Percentiles rank a stretch among this genome's conserved stretches.
Conservation (phyloP, 1,140 invertebrate species). For the Homalodisca vitripennis region DNA sequence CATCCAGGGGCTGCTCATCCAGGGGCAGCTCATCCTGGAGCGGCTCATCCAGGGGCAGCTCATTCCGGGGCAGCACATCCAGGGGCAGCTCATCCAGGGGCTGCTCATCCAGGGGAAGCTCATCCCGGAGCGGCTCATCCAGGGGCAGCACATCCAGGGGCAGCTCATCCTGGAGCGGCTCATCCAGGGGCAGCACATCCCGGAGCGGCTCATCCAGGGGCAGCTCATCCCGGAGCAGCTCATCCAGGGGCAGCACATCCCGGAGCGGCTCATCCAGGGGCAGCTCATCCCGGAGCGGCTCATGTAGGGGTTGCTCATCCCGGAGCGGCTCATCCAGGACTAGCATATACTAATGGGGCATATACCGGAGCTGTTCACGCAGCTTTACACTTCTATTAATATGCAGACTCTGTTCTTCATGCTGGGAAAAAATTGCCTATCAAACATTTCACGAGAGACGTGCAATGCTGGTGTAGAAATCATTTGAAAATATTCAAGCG, state of each 20-base stretch:
- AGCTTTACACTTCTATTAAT: background rate
- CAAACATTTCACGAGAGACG: too few relatives aligned
- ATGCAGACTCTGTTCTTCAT: too few relatives aligned
- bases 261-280: background rate
- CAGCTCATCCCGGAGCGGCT: background rate
- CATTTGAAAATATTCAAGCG: too few relatives aligned
- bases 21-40: too few relatives aligned
- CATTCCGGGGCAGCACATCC: too few relatives aligned
- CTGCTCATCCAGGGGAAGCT: background rate
- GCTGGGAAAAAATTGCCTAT: too few relatives aligned
- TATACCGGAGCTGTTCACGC: background rate
- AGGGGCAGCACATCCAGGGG: background rate
- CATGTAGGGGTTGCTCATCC: background rate
- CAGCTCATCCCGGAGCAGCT: background rate
- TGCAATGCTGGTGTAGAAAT: too few relatives aligned
- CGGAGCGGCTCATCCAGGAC: conserved; percentile 9
- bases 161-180: conserved; percentile 2
- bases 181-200: background rate
- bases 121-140: background rate
- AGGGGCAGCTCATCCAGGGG: too few relatives aligned
- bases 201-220: background rate
- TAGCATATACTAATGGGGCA: background rate
- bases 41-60: too few relatives aligned
- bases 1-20: too few relatives aligned
- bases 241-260: conserved; percentile 9